Conservation (phyloP, 2,797 vertebrate genomes). For the Thamnophis elegans region DNA sequence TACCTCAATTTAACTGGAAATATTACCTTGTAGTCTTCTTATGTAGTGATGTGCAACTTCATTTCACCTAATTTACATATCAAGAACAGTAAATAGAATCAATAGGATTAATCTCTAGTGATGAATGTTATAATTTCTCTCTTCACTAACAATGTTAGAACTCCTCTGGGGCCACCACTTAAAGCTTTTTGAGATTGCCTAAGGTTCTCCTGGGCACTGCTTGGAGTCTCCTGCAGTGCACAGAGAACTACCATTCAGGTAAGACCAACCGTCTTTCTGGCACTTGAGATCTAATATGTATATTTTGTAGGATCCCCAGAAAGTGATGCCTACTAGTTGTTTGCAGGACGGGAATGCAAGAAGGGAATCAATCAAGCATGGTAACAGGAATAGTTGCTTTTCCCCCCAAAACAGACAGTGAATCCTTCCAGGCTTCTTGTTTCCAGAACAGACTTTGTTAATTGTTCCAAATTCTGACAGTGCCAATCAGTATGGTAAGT, state of each 20-base stretch:
- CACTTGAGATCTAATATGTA: background rate
- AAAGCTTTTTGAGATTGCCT: background rate
- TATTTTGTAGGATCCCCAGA: background rate
- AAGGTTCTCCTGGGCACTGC: background rate
- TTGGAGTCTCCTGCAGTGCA: too few relatives aligned
- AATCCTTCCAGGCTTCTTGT: background rate
- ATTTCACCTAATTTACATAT: background rate
- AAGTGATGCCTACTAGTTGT: background rate
- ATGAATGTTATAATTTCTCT: background rate
- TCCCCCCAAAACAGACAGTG: background rate
- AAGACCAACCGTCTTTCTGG: too few relatives aligned
- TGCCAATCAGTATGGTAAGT: background rate
- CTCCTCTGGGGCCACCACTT: background rate
- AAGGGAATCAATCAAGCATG: background rate
- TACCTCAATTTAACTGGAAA: background rate
- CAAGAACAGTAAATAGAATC: background rate
- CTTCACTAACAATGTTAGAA: background rate
- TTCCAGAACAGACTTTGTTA: background rate
- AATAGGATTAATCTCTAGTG: background rate
- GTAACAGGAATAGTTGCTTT: background rate
- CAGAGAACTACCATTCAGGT: too few relatives aligned
- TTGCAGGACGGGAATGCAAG: background rate
- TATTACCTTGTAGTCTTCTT: background rate
- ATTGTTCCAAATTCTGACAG: background rate
- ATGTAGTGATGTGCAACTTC: background rate